phyloP scores from a whole-genome alignment of 2,888 invertebrate genomes.

The Volucella zonaria region DNA sequence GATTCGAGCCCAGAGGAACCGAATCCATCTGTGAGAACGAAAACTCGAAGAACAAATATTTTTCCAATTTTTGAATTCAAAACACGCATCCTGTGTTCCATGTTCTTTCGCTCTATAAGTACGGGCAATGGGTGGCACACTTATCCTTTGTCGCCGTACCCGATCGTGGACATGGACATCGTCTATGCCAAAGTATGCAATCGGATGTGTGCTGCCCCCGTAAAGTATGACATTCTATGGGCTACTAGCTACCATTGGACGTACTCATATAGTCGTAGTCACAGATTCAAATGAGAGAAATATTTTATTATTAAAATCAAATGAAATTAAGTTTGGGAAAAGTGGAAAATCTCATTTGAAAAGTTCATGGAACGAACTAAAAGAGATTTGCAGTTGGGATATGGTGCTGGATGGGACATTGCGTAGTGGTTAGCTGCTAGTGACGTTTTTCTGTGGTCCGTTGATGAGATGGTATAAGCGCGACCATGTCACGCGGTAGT shows the following conservation, averaged over 20 bases:
- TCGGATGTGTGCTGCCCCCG: constrained; percentile 27
- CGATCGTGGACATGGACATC: constrained; percentile 1
- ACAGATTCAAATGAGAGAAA: constrained; percentile 69
- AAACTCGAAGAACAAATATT: constrained; percentile 69
- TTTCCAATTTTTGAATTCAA: constrained; percentile 74
- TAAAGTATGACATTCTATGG: constrained; percentile 56
- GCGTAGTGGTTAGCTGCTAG: not conserved
- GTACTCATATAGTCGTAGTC: constrained; percentile 21
- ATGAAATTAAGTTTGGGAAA: constrained; percentile 72
- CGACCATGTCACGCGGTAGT: constrained; percentile 48
- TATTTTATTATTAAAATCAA: constrained; percentile 74
- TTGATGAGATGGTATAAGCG: constrained; percentile 39
- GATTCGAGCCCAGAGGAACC: constrained; percentile 41
- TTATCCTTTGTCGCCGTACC: constrained; percentile 31
- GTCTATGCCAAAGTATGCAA: not conserved
- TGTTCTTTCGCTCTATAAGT: constrained; percentile 13
- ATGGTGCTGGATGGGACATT: not conserved
- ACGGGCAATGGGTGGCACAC: constrained; percentile 50
- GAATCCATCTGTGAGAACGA: constrained; percentile 29
- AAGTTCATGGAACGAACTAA: constrained; percentile 67
- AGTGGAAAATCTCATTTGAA: constrained; percentile 73
- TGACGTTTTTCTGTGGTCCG: constrained; percentile 24
- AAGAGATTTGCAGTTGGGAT: constrained; percentile 28
- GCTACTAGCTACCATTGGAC: constrained; percentile 25
- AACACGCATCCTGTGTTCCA: constrained; percentile 60